Base-by-base conservation (phyloP, 2,113 vertebrate species). In the Candoia aspera region DNA sequence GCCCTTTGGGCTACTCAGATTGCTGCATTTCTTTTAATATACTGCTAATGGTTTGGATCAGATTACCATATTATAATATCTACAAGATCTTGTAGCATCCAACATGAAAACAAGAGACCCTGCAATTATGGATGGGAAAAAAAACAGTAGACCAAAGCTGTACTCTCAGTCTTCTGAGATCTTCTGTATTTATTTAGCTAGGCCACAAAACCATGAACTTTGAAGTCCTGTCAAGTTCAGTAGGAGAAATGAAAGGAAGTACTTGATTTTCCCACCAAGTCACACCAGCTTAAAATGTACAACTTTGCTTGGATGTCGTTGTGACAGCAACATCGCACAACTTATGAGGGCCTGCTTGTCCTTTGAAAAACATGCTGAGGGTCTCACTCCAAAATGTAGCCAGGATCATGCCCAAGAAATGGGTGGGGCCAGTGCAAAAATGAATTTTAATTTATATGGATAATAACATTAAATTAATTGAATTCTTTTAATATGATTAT, bases 21-120 rank as follows among this genome's bases (percentile, higher is more conserved):
- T 91, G 73, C 90, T 88, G 26, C n/a, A 9, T 93, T 93, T 87
- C 92, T 85, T 91, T 93, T 91, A 85, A 91, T 93, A 93, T 73
- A 91, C 90, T 89, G 84, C 64, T 60, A 59, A 60, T 13, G 46
- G 79, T 54, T 89, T 84, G 89, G 91, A 87, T 86, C 88, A 23
- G 46, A 62, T 11, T 92, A 83, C 58, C 54, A 87, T 83, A 88
- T 24, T 86, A 91, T 49, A 85, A 91, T 85, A 49, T 85, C 86
- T 58, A 89, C 33, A 15, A 53, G 55, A 12, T 24, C 49, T 23
- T 93, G 3, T 54, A 0, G 0, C 55, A 26, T 49, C 11, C 57
- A 84, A 86, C 91, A 87, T 87, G 53, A 87, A 92, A 92, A n/a
- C 37, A 86, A 86, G 90, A 79, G 55, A 68, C 59, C 88, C 19